Conservation (phyloP, 1,140 invertebrate species). For the Drosophila repletoides region DNA sequence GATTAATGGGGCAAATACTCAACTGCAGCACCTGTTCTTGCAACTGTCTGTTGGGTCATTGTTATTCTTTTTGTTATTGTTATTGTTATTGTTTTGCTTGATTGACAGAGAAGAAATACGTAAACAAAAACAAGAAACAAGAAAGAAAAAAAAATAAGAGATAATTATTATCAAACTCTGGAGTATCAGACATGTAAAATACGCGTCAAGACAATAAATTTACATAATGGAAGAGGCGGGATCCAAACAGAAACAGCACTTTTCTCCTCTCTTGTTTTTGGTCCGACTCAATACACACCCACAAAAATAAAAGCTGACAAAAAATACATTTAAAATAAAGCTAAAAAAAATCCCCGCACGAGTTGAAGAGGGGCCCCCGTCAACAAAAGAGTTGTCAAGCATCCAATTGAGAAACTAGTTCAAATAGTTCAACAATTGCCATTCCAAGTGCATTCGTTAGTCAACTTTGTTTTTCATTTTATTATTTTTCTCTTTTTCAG, state of each 20-base stretch:
- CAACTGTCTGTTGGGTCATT: no score
- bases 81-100: slow-evolving; percentile 17
- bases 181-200: no score
- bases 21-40: background rate
- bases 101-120: slow-evolving; percentile 19
- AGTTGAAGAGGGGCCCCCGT: background rate
- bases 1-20: no score
- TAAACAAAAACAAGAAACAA: slow-evolving; percentile 15
- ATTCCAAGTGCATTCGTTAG: slow-evolving; percentile 20
- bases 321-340: background rate
- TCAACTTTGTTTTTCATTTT: background rate
- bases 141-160: background rate
- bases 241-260: background rate
- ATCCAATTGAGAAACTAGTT: slow-evolving; percentile 33
- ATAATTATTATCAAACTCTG: slow-evolving; percentile 24
- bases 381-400: slow-evolving; percentile 7
- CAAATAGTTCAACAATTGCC: slow-evolving; percentile 18
- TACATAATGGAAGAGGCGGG: background rate
- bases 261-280: background rate
- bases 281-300: slow-evolving; percentile 11
- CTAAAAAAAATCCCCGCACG: background rate
- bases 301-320: background rate
- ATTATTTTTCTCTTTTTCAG: no score
- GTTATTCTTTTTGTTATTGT: background rate
- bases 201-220: no score